Evolutionary conservation across 30 jellyfish, hydroid and myxozoan genomes (phyloP).

Genomic region (Phacellophora camtschatica): DNA sequence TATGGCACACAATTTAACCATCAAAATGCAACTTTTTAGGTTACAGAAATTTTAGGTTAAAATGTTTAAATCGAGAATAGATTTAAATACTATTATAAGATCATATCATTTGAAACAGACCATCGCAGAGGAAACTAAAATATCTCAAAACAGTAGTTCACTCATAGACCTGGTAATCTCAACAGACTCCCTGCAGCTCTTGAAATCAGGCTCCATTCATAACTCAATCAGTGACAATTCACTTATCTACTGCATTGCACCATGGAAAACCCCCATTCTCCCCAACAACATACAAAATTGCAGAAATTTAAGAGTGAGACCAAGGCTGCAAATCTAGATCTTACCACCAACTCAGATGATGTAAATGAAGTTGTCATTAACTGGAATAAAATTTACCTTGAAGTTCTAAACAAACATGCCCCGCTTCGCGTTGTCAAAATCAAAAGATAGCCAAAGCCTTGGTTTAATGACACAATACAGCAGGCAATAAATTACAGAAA

Average conservation of each 20-base stretch:
- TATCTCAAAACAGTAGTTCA: neutral
- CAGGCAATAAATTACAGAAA: neutral
- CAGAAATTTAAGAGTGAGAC: neutral
- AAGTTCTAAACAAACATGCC: neutral
- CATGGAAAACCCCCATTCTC: neutral
- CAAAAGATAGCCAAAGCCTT: neutral
- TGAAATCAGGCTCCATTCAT: neutral
- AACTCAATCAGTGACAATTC: neutral
- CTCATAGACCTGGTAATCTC: neutral
- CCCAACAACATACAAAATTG: neutral
- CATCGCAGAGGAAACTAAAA: neutral
- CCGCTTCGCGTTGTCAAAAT: neutral
- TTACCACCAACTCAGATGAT: neutral
- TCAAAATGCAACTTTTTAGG: too few relatives aligned
- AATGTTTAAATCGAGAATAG: too few relatives aligned
- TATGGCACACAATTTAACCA: too few relatives aligned
- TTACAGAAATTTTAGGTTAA: too few relatives aligned
- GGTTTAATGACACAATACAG: neutral
- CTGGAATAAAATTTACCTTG: neutral
- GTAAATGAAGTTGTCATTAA: neutral
- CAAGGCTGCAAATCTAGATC: neutral
- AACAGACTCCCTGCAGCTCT: neutral
- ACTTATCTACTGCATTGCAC: neutral
- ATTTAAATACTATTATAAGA: neutral
- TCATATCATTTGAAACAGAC: neutral